These are phyloP conservation scores for Triplophysa rosa DNA, from an alignment of 2,113 vertebrate genomes.

Conservation along the genomic window DNA sequence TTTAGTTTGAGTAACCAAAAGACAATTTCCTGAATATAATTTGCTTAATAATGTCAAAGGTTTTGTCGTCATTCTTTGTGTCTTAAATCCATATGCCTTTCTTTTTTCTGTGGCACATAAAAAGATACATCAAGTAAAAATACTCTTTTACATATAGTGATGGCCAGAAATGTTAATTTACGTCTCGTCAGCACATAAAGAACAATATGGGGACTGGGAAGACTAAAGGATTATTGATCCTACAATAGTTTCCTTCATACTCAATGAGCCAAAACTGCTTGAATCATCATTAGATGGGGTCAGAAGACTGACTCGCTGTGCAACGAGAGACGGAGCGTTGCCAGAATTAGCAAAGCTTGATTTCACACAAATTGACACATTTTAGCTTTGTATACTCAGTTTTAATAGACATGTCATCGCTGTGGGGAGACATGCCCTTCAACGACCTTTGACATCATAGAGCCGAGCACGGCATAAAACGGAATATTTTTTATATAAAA, in stretches of 20 bases:
- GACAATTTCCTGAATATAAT: background rate
- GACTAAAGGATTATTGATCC: conserved; percentile 25
- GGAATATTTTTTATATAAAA: background rate
- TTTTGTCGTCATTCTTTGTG: no score
- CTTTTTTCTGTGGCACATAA: background rate
- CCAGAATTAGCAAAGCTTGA: background rate
- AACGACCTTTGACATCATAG: background rate
- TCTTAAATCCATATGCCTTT: no score
- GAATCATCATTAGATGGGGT: background rate
- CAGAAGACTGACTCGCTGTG: background rate
- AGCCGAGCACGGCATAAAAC: background rate
- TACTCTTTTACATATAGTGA: no score
- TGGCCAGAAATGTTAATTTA: no score
- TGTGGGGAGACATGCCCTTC: background rate
- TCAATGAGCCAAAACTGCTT: conserved; percentile 12
- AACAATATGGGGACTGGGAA: background rate
- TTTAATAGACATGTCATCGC: background rate
- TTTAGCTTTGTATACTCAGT: background rate
- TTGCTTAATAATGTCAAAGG: no score
- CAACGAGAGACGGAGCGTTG: background rate
- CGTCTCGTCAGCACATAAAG: background rate
- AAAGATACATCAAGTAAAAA: background rate
- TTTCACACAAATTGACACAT: background rate
- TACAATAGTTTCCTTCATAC: conserved; percentile 6
- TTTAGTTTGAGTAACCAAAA: background rate